Percentiles rank a stretch among this genome's conserved stretches.
These are phyloP conservation scores for Delphinapterus leucas DNA, from an alignment of 2,113 vertebrate species.

Conservation along the genomic window DNA sequence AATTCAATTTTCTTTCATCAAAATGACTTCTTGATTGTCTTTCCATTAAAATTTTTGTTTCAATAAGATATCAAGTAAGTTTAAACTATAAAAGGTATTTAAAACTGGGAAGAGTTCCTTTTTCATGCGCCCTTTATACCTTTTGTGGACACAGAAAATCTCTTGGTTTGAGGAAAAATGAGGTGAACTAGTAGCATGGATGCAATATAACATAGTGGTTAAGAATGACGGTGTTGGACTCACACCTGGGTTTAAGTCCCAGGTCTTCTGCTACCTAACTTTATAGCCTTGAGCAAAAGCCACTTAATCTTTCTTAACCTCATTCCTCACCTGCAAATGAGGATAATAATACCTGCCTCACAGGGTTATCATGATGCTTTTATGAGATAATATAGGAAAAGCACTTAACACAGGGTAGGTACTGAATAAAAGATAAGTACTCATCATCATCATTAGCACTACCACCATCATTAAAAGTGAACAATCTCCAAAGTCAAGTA, in stretches of 20 bases:
- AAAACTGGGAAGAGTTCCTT: neutral
- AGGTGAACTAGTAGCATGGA: neutral
- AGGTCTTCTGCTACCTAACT: neutral
- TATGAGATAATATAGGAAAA: neutral
- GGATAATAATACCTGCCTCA: neutral
- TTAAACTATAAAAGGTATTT: neutral
- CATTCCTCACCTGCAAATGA: neutral
- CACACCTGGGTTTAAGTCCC: neutral
- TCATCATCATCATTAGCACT: neutral
- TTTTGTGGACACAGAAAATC: neutral
- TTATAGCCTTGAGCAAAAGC: slow-evolving; percentile 7
- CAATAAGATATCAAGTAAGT: neutral
- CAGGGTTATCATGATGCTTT: neutral
- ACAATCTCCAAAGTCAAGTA: neutral
- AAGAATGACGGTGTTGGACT: neutral
- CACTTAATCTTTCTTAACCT: neutral
- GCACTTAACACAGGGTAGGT: neutral
- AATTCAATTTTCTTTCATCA: slow-evolving; percentile 1
- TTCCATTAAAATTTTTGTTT: slow-evolving; percentile 7
- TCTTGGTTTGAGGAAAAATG: slow-evolving; percentile 19
- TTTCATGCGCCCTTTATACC: neutral
- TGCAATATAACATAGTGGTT: neutral
- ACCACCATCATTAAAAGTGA: neutral
- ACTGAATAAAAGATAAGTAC: neutral
- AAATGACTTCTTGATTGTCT: neutral